These are phyloP conservation scores for Pollimyrus isidori DNA, from an alignment of 2,113 vertebrate genomes.

Conservation along the genomic window DNA sequence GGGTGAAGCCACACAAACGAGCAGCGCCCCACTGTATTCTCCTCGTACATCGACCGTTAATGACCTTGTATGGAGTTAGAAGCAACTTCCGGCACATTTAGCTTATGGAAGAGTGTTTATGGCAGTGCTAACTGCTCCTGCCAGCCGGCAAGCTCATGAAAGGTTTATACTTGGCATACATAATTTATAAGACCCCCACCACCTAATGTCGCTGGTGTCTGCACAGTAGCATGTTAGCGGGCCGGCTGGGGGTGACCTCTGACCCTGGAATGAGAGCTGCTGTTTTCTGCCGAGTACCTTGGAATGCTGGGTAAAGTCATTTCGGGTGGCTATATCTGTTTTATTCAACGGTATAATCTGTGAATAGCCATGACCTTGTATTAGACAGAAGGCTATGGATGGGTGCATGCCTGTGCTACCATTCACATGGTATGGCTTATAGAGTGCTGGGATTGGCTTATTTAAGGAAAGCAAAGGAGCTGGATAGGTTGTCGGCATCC, in stretches of 20 bases:
- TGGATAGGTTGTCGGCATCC: background rate
- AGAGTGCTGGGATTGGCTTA: background rate
- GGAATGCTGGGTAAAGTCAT: background rate
- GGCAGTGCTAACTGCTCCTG: background rate
- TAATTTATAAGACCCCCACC: background rate
- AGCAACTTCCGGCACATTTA: background rate
- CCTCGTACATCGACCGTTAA: background rate
- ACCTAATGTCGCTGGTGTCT: background rate
- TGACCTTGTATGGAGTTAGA: constrained; percentile 6
- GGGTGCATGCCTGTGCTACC: background rate
- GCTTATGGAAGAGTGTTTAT: background rate
- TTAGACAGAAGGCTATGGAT: background rate
- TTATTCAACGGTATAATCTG: background rate
- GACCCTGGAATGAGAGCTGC: background rate
- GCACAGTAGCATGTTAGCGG: background rate
- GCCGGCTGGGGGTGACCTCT: background rate
- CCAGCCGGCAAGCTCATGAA: background rate
- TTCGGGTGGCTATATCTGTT: background rate
- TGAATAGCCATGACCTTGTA: background rate
- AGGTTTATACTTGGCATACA: background rate
- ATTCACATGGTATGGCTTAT: background rate
- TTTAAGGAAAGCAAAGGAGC: background rate
- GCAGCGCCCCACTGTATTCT: background rate
- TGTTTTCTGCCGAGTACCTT: background rate
- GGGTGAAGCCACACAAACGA: background rate